Base-by-base conservation (phyloP, 2,797 vertebrate species). In the Rhinella marina region DNA sequence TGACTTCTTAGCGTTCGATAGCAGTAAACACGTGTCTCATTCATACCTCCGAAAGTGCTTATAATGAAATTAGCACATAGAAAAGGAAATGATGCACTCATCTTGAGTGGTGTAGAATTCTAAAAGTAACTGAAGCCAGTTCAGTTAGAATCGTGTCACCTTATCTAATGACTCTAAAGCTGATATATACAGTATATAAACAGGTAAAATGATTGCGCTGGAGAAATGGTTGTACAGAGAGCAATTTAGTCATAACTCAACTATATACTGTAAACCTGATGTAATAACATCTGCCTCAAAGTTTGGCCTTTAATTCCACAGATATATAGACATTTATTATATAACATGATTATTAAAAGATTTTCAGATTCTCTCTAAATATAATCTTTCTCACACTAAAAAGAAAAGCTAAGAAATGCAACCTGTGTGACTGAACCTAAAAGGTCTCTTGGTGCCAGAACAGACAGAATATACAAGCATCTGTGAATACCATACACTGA, bases 21-120 rank as follows among this genome's bases (percentile, higher is more conserved):
- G 77, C 77, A 81, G 62, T 57, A 72, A 70, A 72, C 50, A 57
- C 72, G 54, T 59, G 52, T 76, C 19, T 56, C 27, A 81, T 86
- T 23, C 75, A 64, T 48, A 57, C 83, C 70, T 85, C 83, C 73
- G 68, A 76, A 85, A 78, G 61, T 79, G 48, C 59, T 66, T 50
- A 54, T 54, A 77, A 78, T 85, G n/a, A 77, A 77, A 77, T 77
- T 59, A 64, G 56, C 73, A 76, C 14, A 12, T 41, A 17, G n/a
- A 23, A 21, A 27, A 27, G 57, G 29, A 85, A 21, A 77, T 77
- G 61, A 77, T 76, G 32, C 83, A 77, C 25, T 50, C 73, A 25
- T 77, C 25, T 27, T 23, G 16, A 76, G 13, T n/a, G 23, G 7
- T 50, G 52, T 14, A 62, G 32, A 76, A n/a, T 61, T 23, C 41